These are phyloP conservation scores for Pantherophis guttatus DNA, from an alignment of 2,113 vertebrate species.

Conservation along the genomic window DNA sequence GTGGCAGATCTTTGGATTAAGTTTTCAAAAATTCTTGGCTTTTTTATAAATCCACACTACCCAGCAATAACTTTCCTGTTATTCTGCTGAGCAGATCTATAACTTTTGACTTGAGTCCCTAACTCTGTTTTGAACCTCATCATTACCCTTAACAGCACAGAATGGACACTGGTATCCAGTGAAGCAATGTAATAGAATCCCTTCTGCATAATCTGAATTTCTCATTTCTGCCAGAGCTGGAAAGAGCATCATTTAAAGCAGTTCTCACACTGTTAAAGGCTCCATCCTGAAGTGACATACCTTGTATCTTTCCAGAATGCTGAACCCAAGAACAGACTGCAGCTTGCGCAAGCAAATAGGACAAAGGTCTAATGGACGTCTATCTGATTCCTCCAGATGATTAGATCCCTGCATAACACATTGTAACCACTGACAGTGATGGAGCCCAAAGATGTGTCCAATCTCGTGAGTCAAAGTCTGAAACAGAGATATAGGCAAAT, in stretches of 20 bases:
- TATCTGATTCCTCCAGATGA: constrained; percentile 72
- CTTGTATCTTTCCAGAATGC: constrained; percentile 45
- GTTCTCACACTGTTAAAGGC: neutral
- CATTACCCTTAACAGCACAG: neutral
- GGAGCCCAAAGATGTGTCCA: constrained; percentile 70
- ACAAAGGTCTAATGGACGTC: constrained; percentile 68
- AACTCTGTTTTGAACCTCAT: neutral
- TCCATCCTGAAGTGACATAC: constrained; percentile 17
- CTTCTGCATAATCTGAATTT: neutral
- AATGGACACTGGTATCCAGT: too few species aligned
- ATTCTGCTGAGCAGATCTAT: neutral
- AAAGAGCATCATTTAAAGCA: neutral
- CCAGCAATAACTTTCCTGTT: neutral
- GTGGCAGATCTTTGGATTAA: constrained; percentile 25
- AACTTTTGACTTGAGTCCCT: neutral
- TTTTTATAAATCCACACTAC: neutral
- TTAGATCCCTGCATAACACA: constrained; percentile 79
- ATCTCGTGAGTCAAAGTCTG: constrained; percentile 74
- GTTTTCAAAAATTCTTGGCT: neutral
- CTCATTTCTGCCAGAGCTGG: neutral
- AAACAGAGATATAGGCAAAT: accelerated
- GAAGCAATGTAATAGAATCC: neutral
- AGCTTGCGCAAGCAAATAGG: constrained; percentile 72
- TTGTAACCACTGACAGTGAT: constrained; percentile 73
- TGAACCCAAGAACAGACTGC: constrained; percentile 63